A percentile compares a stretch with the other conserved stretches of the same genome.
Conservation (phyloP, 2,113 vertebrate species). For the Chlamydotis undulata region DNA sequence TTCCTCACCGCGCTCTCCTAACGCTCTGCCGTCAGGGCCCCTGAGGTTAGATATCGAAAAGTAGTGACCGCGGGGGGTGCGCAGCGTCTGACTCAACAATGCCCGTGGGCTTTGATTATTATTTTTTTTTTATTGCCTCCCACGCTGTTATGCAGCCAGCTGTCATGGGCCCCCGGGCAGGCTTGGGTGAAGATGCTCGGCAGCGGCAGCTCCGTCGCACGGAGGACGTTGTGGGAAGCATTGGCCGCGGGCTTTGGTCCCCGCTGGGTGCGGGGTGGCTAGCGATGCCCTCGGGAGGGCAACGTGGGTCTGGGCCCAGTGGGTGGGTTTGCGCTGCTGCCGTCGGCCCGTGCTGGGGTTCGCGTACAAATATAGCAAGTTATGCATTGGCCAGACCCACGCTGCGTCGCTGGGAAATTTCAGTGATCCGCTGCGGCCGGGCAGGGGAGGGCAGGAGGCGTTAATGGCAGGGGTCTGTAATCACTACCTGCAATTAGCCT, state of each 20-base stretch:
- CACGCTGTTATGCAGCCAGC: rapidly evolving
- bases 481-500: slow-evolving; percentile 37
- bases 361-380: background rate
- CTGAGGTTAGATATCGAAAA: rapidly evolving
- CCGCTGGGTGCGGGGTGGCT: rapidly evolving
- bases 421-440: background rate
- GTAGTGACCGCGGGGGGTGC: background rate
- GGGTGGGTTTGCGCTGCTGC: background rate
- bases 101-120: background rate
- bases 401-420: background rate
- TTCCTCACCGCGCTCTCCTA: rapidly evolving
- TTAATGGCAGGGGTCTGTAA: slow-evolving; percentile 20
- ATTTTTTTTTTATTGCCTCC: background rate
- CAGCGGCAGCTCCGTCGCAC: rapidly evolving
- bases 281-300: background rate
- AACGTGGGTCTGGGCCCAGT: background rate
- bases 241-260: rapidly evolving
- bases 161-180: rapidly evolving
- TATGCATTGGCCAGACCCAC: background rate
- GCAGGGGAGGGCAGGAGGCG: background rate
- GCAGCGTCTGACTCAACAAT: background rate
- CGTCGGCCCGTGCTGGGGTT: background rate
- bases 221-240: background rate
- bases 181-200: rapidly evolving
- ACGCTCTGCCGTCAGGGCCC: background rate